A percentile compares a stretch with the other conserved stretches of the same genome.
Conservation (phyloP, 1,140 invertebrate species). For the Druon quercuslanigerum region DNA sequence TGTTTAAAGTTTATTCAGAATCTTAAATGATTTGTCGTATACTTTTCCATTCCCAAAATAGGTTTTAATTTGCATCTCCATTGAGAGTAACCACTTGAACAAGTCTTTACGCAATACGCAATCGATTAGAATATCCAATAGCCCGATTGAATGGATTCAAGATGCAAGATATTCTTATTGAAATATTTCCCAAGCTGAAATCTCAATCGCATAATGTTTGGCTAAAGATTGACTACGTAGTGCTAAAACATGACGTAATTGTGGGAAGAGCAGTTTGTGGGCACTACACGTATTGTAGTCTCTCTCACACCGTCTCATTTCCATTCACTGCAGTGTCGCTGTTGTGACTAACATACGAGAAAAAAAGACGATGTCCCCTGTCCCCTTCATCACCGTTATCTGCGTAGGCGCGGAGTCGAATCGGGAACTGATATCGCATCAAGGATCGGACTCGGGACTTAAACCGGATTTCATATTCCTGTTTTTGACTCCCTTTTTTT, state of each 20-base stretch:
- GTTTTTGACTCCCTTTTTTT: slow-evolving; percentile 18
- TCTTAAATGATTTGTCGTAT: not conserved
- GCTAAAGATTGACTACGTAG: not conserved
- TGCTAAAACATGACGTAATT: slow-evolving; percentile 16
- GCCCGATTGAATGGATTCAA: not conserved
- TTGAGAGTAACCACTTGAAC: slow-evolving; percentile 3
- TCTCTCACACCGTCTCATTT: slow-evolving; percentile 3
- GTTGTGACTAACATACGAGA: slow-evolving; percentile 9
- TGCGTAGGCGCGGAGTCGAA: slow-evolving; percentile 42
- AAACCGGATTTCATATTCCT: slow-evolving; percentile 32
- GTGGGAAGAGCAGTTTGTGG: slow-evolving; percentile 17
- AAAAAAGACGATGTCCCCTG: slow-evolving; percentile 9
- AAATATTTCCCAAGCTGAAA: not conserved
- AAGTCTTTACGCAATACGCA: slow-evolving; percentile 4
- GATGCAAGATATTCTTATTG: slow-evolving; percentile 7
- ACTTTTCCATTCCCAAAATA: not conserved
- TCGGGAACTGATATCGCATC: slow-evolving; percentile 30
- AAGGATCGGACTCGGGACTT: slow-evolving; percentile 38
- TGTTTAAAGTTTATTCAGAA: not conserved
- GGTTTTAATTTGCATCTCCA: slow-evolving; percentile 19
- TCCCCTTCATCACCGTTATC: slow-evolving; percentile 43
- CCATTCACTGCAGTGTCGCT: slow-evolving; percentile 15
- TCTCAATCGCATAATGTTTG: slow-evolving; percentile 3
- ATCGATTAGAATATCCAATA: slow-evolving; percentile 18
- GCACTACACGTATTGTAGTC: slow-evolving; percentile 11